A percentile compares a stretch with the other conserved stretches of the same genome.
Evolutionary conservation across 2,113 vertebrate species (phyloP).

Genomic region (Prunella fulvescens): DNA sequence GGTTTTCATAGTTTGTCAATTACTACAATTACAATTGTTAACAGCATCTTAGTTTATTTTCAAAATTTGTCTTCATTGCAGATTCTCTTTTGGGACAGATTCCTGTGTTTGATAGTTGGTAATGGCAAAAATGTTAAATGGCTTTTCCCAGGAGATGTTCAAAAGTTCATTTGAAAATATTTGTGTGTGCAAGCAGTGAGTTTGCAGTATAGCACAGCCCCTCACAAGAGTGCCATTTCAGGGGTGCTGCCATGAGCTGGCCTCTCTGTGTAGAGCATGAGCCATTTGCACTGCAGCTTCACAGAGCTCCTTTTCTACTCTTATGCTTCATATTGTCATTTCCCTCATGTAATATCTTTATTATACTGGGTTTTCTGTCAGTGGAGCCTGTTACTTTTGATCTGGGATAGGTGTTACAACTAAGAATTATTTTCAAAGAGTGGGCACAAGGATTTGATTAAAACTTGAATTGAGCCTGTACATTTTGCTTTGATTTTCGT

Average conservation of each 20-base stretch:
- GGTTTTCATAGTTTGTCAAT: background rate
- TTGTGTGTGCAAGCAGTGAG: background rate
- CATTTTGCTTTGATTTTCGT: background rate
- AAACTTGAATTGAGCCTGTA: background rate
- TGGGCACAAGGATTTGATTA: background rate
- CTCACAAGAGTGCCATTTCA: background rate
- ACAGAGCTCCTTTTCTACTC: background rate
- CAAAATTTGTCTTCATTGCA: background rate
- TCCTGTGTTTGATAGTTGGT: background rate
- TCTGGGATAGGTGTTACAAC: background rate
- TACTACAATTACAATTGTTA: background rate
- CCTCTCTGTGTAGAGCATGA: background rate
- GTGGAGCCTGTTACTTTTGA: background rate
- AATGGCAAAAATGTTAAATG: background rate
- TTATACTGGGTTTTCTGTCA: background rate
- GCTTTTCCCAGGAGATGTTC: background rate
- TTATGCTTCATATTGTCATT: fast-evolving
- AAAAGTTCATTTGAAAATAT: background rate
- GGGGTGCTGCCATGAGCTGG: background rate
- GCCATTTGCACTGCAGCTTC: background rate
- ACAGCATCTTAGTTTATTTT: background rate
- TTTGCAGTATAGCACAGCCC: background rate
- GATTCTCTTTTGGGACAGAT: background rate
- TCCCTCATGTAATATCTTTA: background rate
- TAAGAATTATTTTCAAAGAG: background rate